A percentile compares a stretch with the other conserved stretches of the same genome.
Conservation (phyloP, 2,113 vertebrate genomes). For the Rallus limicola region DNA sequence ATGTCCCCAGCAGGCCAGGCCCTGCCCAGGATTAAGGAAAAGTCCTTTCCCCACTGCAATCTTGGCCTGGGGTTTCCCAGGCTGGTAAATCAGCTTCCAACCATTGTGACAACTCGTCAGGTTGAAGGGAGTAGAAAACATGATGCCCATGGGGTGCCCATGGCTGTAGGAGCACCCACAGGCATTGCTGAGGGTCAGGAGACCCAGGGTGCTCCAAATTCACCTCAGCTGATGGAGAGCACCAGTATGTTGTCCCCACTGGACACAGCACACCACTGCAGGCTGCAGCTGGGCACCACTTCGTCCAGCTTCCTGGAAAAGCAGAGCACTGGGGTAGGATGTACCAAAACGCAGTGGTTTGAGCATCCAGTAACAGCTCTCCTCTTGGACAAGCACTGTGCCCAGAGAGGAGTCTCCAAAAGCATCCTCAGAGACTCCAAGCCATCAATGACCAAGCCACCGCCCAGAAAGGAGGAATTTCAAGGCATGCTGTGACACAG, state of each 20-base stretch:
- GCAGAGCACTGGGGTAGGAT: not conserved
- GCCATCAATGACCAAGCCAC: not conserved
- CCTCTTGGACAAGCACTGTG: not conserved
- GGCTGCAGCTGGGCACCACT: not conserved
- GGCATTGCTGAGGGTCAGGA: not conserved
- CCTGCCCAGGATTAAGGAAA: not conserved
- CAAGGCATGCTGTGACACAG: not conserved
- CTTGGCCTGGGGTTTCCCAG: not conserved
- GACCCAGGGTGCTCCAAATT: not conserved
- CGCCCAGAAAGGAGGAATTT: not conserved
- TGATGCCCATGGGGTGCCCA: not conserved
- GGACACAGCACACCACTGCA: not conserved
- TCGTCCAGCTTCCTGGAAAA: not conserved
- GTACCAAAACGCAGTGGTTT: not conserved
- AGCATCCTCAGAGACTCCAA: not conserved
- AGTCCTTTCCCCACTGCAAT: not conserved
- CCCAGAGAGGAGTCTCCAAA: not conserved
- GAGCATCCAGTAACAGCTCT: not conserved
- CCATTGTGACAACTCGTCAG: not conserved
- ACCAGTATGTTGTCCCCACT: rapidly evolving
- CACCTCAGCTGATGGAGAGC: not conserved
- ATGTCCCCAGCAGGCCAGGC: not conserved
- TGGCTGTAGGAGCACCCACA: rapidly evolving
- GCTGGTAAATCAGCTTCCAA: not conserved
- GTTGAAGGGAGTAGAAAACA: not conserved